A percentile compares a stretch with the other conserved stretches of the same genome.
phyloP scores from a whole-genome alignment of 2,888 invertebrate species.

The Neoitamus cyanurus region DNA sequence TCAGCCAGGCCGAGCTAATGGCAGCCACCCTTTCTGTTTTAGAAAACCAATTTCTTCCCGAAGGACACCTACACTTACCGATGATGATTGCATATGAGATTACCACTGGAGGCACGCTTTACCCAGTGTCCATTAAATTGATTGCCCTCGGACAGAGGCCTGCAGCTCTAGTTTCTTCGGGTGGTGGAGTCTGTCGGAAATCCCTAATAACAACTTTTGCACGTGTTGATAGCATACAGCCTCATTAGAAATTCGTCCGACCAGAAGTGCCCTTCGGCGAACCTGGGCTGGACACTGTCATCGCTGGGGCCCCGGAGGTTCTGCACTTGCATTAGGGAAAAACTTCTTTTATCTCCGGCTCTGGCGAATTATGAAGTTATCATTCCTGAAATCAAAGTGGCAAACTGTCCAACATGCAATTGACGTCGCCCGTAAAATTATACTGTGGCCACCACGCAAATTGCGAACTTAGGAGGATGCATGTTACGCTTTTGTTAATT shows the following conservation, averaged over 20 bases:
- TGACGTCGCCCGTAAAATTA: neutral
- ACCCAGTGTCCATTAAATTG: slow-evolving; percentile 9
- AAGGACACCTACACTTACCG: slow-evolving; percentile 10
- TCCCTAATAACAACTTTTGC: slow-evolving; percentile 12
- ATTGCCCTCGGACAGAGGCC: neutral
- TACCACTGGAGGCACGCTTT: neutral
- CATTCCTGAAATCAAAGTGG: neutral
- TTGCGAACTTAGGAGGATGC: neutral
- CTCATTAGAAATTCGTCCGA: neutral
- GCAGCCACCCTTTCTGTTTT: slow-evolving; percentile 9
- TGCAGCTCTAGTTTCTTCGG: neutral
- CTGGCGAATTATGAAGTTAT: slow-evolving; percentile 15
- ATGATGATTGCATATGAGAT: slow-evolving; percentile 25
- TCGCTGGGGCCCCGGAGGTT: neutral
- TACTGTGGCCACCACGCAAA: neutral
- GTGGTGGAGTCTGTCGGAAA: neutral
- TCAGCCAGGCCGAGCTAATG: neutral
- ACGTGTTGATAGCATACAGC: slow-evolving; percentile 1
- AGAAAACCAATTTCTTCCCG: slow-evolving; percentile 19
- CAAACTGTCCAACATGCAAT: slow-evolving; percentile 22
- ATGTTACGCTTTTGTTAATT: slow-evolving; percentile 9
- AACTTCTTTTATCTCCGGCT: neutral
- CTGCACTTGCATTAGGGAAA: neutral
- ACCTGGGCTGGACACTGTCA: neutral
- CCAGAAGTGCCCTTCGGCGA: neutral